Percentiles rank a stretch among this genome's conserved stretches.
phyloP scores from a whole-genome alignment of 2,888 invertebrate genomes.

The Pachycephus smyrnensis region DNA sequence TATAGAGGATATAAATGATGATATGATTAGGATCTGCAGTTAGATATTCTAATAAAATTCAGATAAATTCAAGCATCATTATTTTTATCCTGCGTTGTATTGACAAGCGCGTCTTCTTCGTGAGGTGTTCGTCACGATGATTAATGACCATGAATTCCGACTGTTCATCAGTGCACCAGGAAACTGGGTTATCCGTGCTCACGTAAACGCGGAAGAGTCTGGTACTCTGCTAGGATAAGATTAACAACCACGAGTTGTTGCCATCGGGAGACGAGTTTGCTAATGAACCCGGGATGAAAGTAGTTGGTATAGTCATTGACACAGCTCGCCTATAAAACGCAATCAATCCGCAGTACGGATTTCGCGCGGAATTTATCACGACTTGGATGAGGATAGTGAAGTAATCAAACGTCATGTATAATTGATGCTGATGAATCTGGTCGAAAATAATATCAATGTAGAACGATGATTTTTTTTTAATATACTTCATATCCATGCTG shows the following conservation, averaged over 20 bases:
- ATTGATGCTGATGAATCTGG: background rate
- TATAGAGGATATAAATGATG: background rate
- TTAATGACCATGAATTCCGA: slow-evolving; percentile 23
- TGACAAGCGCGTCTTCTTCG: slow-evolving; percentile 15
- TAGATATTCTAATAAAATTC: background rate
- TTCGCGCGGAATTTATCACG: background rate
- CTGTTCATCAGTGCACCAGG: slow-evolving; percentile 12
- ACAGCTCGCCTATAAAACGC: background rate
- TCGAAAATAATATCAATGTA: too few species aligned
- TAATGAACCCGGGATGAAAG: slow-evolving; percentile 25
- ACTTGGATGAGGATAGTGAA: background rate
- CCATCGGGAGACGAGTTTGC: slow-evolving; percentile 17
- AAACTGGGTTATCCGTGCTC: slow-evolving; percentile 43
- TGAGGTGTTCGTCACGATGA: slow-evolving; percentile 23
- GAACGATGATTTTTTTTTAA: too few species aligned
- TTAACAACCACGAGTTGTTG: background rate
- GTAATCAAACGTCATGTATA: background rate
- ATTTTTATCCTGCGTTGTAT: background rate
- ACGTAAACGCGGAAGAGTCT: slow-evolving; percentile 37
- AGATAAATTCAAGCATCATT: background rate
- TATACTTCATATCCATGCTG: background rate
- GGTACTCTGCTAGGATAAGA: background rate
- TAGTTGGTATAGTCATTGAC: background rate
- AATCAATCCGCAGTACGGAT: background rate
- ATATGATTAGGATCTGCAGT: background rate